A percentile compares a stretch with the other conserved stretches of the same genome.
Evolutionary conservation across 2,113 vertebrate species (phyloP).

Genomic region (Noctilio leporinus): DNA sequence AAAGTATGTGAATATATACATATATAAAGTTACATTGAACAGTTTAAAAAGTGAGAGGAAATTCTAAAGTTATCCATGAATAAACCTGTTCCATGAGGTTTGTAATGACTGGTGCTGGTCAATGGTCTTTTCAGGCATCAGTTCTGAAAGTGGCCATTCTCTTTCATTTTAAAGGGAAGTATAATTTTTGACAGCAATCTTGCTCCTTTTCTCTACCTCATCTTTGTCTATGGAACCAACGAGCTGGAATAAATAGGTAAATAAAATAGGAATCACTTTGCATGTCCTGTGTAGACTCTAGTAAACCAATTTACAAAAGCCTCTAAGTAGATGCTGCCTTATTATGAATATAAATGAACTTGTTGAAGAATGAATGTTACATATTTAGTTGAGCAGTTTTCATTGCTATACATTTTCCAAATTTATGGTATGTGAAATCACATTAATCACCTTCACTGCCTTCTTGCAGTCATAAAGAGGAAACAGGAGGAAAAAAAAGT

Average conservation of each 20-base stretch:
- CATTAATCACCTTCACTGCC: neutral
- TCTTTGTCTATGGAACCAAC: neutral
- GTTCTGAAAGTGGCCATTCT: neutral
- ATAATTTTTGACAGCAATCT: neutral
- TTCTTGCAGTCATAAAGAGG: neutral
- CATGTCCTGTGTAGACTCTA: neutral
- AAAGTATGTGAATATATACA: neutral
- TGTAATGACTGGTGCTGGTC: neutral
- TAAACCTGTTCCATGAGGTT: neutral
- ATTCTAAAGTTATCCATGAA: neutral
- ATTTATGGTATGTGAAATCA: neutral
- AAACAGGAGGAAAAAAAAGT: neutral
- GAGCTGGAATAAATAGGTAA: neutral
- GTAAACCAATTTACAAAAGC: neutral
- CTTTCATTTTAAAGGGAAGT: neutral
- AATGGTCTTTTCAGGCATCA: neutral
- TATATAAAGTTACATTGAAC: neutral
- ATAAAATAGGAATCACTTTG: neutral
- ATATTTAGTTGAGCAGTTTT: neutral
- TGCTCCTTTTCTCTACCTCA: neutral
- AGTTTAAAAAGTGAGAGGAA: neutral
- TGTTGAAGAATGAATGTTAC: neutral
- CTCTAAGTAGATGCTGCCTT: neutral
- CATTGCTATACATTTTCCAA: neutral
- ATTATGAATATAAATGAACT: constrained; percentile 45